Base-by-base conservation (phyloP, 2,113 vertebrate genomes). In the Chamaea fasciata region DNA sequence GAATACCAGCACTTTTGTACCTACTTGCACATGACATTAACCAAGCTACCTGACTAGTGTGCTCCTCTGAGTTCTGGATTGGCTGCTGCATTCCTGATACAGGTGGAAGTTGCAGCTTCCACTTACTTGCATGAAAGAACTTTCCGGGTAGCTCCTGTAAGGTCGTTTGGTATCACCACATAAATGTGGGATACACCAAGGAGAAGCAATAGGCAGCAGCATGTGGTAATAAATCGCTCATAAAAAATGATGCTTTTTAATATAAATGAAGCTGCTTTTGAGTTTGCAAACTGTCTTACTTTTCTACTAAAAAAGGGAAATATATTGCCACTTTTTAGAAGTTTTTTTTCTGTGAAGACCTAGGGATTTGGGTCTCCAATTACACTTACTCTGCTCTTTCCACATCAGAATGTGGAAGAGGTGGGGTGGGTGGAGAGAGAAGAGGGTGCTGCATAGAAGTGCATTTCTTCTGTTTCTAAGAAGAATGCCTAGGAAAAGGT, bases 351-450 rank as follows among this genome's bases (percentile, higher is more conserved):
- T 64, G 17, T 27, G 5, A 60, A 53, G 83, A 62, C 14, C 3
- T 62, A 4, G 15, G 31, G 31, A 26, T 76, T 73, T 3, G 9
- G 10, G 12, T 28, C 62, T 93, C 60, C 11, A 46, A 1, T 83
- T 68, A 76, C 6, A 24, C 15, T 52, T 15, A 39, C 15, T 41
- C 65, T 53, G 12, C 8, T 64, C 15, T 41, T 91, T 76, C n/a
- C 0, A 0, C 83, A 30, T 27, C 28, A 46, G 57, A 69, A 41
- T 22, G 7, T 63, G 33, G 42, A 30, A 28, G 17, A 13, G 7
- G 0, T 12, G 13, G 33, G 2, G 2, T 28, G 6, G 15, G 15
- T 63, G 10, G n/a, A 18, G 28, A 35, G 9, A 17, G 28, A 26
- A 27, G 13, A 14, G 26, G 17, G 15, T 67, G 14, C 71, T 80